Evolutionary conservation across 2,888 invertebrate species (phyloP).

Genomic region (Sarcophaga subvicina): DNA sequence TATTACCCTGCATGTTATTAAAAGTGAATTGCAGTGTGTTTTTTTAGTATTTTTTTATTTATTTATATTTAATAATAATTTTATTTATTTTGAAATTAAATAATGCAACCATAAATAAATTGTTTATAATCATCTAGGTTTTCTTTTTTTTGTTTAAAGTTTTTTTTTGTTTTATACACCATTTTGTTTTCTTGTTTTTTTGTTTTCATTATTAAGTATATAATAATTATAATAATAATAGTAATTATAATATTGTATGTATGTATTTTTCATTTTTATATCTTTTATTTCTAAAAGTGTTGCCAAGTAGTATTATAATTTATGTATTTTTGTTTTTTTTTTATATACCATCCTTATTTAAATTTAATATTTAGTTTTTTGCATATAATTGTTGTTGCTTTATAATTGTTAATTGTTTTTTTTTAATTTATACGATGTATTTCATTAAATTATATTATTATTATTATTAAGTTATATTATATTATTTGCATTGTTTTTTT

Average conservation of each 20-base stretch:
- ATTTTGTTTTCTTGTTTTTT: constrained; percentile 57
- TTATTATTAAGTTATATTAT: no score
- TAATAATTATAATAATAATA: constrained; percentile 59
- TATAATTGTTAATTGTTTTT: constrained; percentile 68
- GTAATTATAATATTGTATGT: constrained; percentile 62
- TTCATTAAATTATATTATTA: no score
- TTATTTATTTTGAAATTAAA: constrained; percentile 74
- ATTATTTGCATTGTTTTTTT: constrained; percentile 22
- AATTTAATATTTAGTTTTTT: constrained; percentile 62
- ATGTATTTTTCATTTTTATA: constrained; percentile 35
- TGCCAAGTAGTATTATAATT: constrained; percentile 45
- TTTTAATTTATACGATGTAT: no score
- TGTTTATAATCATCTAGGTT: constrained; percentile 71
- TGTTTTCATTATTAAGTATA: constrained; percentile 63
- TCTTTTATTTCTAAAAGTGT: constrained; percentile 55
- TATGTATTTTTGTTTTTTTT: constrained; percentile 58
- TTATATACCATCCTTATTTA: constrained; percentile 10
- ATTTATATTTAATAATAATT: constrained; percentile 71
- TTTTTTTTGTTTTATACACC: constrained; percentile 57
- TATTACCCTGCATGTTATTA: no score
- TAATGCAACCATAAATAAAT: constrained; percentile 79
- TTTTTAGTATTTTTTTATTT: constrained; percentile 70
- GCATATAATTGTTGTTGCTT: constrained; percentile 69
- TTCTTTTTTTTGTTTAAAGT: constrained; percentile 47
- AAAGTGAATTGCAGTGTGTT: no score